Conservation (phyloP, 2,113 vertebrate species). For the Carettochelys insculpta region DNA sequence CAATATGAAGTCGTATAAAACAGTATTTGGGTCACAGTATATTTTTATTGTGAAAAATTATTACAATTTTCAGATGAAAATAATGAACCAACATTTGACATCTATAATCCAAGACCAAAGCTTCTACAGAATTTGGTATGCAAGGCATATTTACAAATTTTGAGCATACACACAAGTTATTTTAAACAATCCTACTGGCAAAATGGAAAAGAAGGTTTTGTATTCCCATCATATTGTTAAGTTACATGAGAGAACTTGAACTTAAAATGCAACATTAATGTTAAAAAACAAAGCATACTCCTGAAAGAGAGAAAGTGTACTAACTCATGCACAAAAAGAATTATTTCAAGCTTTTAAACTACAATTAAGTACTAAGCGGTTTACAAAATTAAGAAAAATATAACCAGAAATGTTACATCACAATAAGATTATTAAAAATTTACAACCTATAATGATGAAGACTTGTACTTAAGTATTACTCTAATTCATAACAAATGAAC, state of each 20-base stretch:
- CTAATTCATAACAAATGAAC: not conserved
- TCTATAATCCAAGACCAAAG: not conserved
- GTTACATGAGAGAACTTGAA: not conserved
- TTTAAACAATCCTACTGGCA: not conserved
- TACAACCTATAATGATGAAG: not conserved
- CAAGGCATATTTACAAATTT: not conserved
- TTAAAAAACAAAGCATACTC: not conserved
- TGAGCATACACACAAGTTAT: not conserved
- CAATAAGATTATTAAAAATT: not conserved
- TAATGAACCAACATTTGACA: not conserved
- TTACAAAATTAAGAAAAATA: not conserved
- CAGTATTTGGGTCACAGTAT: not conserved
- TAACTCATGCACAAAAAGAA: not conserved
- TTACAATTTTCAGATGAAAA: not conserved
- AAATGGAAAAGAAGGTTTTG: not conserved
- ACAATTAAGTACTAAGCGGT: not conserved
- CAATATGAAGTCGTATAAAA: not conserved
- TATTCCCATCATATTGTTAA: not conserved
- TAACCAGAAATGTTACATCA: not conserved
- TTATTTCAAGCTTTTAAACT: not conserved
- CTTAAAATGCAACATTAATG: not conserved
- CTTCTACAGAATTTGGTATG: not conserved
- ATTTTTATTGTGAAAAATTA: not conserved
- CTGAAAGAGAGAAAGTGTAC: not conserved
- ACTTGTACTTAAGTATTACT: not conserved